These are phyloP conservation scores for Saxicola maurus DNA, from an alignment of 2,797 vertebrate species.

Conservation along the genomic window DNA sequence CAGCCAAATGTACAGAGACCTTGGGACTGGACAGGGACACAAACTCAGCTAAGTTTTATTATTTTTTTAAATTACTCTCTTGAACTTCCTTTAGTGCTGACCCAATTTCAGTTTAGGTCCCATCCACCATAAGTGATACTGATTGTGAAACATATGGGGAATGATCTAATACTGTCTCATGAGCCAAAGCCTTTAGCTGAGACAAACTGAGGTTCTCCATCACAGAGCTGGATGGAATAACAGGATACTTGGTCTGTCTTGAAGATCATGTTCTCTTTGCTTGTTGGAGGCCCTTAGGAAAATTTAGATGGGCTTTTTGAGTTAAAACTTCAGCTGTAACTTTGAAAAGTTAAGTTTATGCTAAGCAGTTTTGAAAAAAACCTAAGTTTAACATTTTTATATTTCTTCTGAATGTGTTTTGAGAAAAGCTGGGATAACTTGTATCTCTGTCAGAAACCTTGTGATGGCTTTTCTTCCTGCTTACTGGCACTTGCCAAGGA, in stretches of 20 bases:
- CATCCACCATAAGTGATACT: neutral
- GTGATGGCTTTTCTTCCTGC: neutral
- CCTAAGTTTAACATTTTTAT: neutral
- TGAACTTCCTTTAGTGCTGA: neutral
- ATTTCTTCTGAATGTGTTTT: neutral
- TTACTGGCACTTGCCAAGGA: neutral
- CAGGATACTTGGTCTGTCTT: neutral
- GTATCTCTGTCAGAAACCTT: neutral
- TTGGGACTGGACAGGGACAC: neutral
- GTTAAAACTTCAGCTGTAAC: neutral
- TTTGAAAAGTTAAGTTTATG: neutral
- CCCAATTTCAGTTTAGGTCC: neutral
- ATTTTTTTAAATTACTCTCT: neutral
- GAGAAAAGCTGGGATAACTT: neutral
- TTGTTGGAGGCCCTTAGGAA: neutral
- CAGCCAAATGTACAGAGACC: neutral
- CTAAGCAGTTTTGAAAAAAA: neutral
- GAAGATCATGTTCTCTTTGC: neutral
- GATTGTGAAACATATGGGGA: fast-evolving
- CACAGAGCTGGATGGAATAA: neutral
- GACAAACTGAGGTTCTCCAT: neutral
- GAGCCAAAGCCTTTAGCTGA: neutral
- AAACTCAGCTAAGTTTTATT: neutral
- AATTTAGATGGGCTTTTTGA: neutral
- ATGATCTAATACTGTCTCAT: neutral